Percentiles rank a stretch among this genome's conserved stretches.
Conservation (phyloP, 2,888 invertebrate species). For the Vannuccia rotundouncinata region DNA sequence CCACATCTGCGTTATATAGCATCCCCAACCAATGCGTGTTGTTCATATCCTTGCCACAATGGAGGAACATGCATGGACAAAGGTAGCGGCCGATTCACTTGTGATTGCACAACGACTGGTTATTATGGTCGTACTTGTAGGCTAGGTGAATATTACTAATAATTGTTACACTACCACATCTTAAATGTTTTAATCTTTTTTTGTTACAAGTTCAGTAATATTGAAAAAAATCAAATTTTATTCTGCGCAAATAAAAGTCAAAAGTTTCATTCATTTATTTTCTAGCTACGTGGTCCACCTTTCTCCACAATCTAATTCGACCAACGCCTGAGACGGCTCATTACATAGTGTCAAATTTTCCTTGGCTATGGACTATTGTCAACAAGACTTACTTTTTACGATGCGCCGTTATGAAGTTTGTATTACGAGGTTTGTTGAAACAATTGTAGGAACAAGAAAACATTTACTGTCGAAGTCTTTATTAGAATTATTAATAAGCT, state of each 20-base stretch:
- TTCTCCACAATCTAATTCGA: conserved; percentile 42
- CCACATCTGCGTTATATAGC: no score
- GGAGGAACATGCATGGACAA: conserved; percentile 52
- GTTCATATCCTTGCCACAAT: conserved; percentile 56
- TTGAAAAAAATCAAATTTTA: neutral
- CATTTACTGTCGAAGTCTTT: no score
- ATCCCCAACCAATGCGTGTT: conserved; percentile 52
- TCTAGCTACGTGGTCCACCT: conserved; percentile 33
- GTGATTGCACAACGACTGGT: conserved; percentile 54
- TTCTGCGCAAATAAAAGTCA: neutral
- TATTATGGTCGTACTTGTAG: conserved; percentile 53
- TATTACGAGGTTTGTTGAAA: conserved; percentile 45
- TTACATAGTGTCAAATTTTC: conserved; percentile 46
- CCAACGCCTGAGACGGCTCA: conserved; percentile 47
- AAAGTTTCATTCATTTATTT: neutral
- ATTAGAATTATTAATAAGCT: no score
- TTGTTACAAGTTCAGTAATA: no score
- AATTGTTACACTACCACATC: neutral
- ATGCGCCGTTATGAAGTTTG: conserved; percentile 48
- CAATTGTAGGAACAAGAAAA: no score
- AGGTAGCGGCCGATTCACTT: conserved; percentile 47
- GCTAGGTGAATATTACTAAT: conserved; percentile 46
- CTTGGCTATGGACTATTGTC: conserved; percentile 52
- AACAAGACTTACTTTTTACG: conserved; percentile 49
- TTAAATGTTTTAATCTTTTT: no score